Conservation (phyloP, 1,140 invertebrate genomes). For the Coptotermes formosanus region DNA sequence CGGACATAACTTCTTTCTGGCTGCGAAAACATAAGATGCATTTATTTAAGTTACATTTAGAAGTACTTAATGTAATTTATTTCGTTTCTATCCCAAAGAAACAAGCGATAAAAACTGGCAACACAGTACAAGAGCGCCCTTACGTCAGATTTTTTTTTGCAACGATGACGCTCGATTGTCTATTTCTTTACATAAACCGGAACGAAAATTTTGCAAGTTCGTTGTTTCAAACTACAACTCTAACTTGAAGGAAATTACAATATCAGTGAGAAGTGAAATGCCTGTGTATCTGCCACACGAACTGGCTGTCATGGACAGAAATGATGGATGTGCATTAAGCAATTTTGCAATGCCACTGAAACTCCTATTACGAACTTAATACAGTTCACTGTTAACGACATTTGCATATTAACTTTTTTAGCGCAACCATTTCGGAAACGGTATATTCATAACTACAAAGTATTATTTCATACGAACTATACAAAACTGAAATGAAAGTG, state of each 20-base stretch:
- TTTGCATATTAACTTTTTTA: not conserved
- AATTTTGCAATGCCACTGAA: conserved; percentile 13
- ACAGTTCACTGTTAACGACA: not conserved
- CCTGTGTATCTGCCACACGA: not conserved
- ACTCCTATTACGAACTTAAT: not conserved
- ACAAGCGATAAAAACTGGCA: not conserved
- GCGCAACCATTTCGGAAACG: not conserved
- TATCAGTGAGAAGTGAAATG: not conserved
- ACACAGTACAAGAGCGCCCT: not conserved
- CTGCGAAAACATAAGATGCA: not conserved
- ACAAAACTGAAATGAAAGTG: not conserved
- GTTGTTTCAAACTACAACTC: not conserved
- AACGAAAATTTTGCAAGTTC: not conserved
- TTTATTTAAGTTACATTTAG: not conserved
- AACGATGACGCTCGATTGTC: not conserved
- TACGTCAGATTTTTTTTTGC: not conserved
- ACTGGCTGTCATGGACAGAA: not conserved
- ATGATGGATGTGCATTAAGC: conserved; percentile 1
- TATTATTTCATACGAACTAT: not conserved
- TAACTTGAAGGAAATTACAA: not conserved
- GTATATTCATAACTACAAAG: not conserved
- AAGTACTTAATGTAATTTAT: not conserved
- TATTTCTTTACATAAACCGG: not conserved
- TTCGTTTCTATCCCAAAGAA: not conserved
- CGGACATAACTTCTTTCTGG: not conserved